A percentile compares a stretch with the other conserved stretches of the same genome.
Conservation (phyloP, 2,797 vertebrate genomes). For the Chanos chanos region DNA sequence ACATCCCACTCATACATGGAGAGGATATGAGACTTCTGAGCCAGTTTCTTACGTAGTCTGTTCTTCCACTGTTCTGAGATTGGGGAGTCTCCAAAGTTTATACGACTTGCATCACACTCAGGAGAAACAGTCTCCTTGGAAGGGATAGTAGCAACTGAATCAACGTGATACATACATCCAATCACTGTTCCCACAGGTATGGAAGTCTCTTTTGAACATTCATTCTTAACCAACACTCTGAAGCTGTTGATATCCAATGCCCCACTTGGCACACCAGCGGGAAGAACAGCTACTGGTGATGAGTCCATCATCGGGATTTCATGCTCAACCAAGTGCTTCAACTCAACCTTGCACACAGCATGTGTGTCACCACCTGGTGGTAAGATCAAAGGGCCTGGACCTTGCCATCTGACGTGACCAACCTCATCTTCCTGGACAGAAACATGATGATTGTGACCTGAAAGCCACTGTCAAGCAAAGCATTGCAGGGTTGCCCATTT, state of each 20-base stretch:
- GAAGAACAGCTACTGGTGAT: not conserved
- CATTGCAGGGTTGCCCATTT: not conserved
- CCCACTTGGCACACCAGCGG: not conserved
- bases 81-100: slow-evolving; percentile 16
- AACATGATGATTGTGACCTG: not conserved
- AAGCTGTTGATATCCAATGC: not conserved
- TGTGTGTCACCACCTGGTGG: not conserved
- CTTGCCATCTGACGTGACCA: not conserved
- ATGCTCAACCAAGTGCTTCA: not conserved
- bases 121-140: not conserved
- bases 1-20: slow-evolving; percentile 18
- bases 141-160: not conserved
- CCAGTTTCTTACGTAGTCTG: slow-evolving; percentile 12
- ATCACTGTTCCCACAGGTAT: slow-evolving; percentile 15
- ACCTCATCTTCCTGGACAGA: not conserved
- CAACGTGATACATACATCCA: not conserved
- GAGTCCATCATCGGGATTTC: not conserved
- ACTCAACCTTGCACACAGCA: not conserved
- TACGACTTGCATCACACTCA: not conserved
- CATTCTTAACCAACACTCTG: slow-evolving; percentile 7
- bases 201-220: not conserved
- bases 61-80: slow-evolving; percentile 9
- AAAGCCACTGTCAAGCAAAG: not conserved
- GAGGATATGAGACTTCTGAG: slow-evolving; percentile 16
- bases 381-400: not conserved